Percentiles rank a stretch among this genome's conserved stretches.
Conservation (phyloP, 2,888 invertebrate species). For the Siphonodentalium dalli region DNA sequence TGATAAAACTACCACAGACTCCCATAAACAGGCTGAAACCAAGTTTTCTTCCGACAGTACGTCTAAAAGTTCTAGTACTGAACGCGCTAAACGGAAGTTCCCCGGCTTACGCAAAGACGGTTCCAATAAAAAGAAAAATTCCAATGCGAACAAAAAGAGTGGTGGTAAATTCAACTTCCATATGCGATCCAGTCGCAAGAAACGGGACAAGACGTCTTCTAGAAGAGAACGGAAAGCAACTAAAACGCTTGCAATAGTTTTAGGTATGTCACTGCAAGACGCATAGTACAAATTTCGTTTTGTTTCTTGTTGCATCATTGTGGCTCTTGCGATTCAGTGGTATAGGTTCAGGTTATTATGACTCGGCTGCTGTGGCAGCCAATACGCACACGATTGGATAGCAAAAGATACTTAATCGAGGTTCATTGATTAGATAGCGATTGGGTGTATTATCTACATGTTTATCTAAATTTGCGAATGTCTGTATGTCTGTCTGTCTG, state of each 20-base stretch:
- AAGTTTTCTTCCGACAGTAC: conserved; percentile 10
- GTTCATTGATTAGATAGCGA: background rate
- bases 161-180: conserved; percentile 63
- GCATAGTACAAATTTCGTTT: background rate
- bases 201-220: conserved; percentile 56
- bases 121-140: conserved; percentile 9
- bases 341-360: background rate
- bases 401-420: too few relatives aligned
- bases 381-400: too few relatives aligned
- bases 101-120: conserved; percentile 12
- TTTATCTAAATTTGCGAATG: too few relatives aligned
- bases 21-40: conserved; percentile 20
- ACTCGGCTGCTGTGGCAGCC: background rate
- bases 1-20: conserved; percentile 18
- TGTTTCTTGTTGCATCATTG: background rate
- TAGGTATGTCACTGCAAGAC: conserved; percentile 77
- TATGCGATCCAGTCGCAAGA: conserved; percentile 83
- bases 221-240: conserved; percentile 89
- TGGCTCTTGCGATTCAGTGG: background rate
- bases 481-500: too few relatives aligned
- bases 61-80: background rate
- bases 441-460: too few relatives aligned
- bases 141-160: conserved; percentile 46
- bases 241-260: conserved; percentile 96
- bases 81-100: conserved; percentile 1